Evolutionary conservation across 1,140 invertebrate species (phyloP), one percentile per base, ranked within the genome.

Genomic region (Achatina immaculata): DNA sequence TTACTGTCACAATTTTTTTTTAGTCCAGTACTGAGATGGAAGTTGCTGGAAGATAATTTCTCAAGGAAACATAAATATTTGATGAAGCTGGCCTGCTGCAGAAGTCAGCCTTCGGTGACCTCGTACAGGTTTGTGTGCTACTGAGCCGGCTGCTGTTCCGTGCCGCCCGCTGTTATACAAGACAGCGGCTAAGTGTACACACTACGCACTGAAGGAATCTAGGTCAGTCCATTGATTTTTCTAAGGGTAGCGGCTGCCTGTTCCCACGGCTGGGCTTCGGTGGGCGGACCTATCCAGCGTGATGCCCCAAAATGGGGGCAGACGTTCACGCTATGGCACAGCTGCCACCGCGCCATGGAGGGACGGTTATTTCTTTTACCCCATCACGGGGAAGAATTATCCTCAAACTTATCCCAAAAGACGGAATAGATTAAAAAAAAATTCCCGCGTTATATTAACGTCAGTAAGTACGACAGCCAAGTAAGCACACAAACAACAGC

Each of bases 211-310:
- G 43, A 76, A 76, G 74, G 74, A 76, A 76, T 76, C 74, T 76
- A 62, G 74, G 74, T 24, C 55, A 76, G 36, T 62, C 51, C 74
- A 76, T 76, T 76, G 74, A 76, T 76, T 76, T 76, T 65, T 31
- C 6, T 6, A 24, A 9, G 42, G n/a, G n/a, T 28, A 24, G 55
- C 40, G 51, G 40, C 42, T 76, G 51, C 58, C 36, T 62, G 42
- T 58, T 76, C 55, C 74, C 74, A 55, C 48, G 48, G 42, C 36
- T 40, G 28, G 51, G 7, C 19, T 76, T 55, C n/a, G n/a, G 42
- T 28, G 38, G 69, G 69, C 69, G 74, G 74, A 43, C 51, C 21
- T 65, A 38, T 24, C 45, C 11, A 48, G 74, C 74, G 74, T 76
- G 74, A 31, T 31, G 74, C 74, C 34, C 74, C 74, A 16, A 42